Base-by-base conservation (phyloP, 2,888 invertebrate species). In the Acleris emargana region DNA sequence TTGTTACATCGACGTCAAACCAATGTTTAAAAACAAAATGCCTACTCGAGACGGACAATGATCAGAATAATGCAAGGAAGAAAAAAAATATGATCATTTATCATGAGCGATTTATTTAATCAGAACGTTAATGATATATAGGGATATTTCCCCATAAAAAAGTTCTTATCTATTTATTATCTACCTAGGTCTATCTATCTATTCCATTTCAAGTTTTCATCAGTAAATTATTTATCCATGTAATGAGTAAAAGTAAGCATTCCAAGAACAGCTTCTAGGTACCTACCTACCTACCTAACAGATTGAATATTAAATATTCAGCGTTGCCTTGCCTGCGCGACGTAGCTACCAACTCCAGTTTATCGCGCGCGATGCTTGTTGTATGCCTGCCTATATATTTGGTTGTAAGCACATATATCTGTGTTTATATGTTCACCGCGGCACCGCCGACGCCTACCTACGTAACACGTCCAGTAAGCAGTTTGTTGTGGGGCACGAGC, bases 401-500 rank as follows among this genome's bases (percentile, higher is more conserved):
- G 76, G 72, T 76, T 81, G 57, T 73, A 69, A 68, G 62, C 72
- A 71, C 64, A 68, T 68, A 64, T 73, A 72, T 83, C 76, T 83
- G 76, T 84, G 82, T 85, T 82, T 86, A 84, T 83, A 84, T 86
- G 83, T 86, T 86, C 81, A 83, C 83, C 82, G 85, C 84, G 81
- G 83, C 84, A 83, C 82, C 86, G 84, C 85, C 88, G 88, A 61
- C 66, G 66, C 60, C 61, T 66, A 57, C 89, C 89, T 89, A 90
- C 90, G 86, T 90, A 91, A 89, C 88, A 87, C 87, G 88, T 89
- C 88, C 90, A 90, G 88, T 89, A 89, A 90, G 90, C 91, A 90
- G 89, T 91, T 91, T 91, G 90, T 91, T 91, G 89, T 91, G 88
- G 84, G 87, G 89, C 91, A 91, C 89, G 90, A 88, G 89, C 88